Conservation (phyloP, 2,888 invertebrate species). For the Sympetrum striolatum region DNA sequence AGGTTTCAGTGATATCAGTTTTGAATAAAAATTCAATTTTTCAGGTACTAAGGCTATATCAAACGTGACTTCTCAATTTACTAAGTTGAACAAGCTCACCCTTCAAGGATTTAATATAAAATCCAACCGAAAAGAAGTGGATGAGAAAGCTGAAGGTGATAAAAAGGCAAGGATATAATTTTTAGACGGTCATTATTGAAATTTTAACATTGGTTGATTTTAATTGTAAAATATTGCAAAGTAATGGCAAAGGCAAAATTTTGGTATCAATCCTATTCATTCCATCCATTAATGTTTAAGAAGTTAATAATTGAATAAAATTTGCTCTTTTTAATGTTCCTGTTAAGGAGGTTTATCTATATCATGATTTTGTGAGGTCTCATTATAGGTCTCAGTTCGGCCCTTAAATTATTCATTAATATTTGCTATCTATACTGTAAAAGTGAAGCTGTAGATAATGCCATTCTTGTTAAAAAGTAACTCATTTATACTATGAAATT, state of each 20-base stretch:
- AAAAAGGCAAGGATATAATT: background rate
- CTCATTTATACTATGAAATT: too few species aligned
- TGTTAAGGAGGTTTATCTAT: too few species aligned
- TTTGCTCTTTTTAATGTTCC: too few species aligned
- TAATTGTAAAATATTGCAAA: background rate
- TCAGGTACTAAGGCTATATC: conserved; percentile 83
- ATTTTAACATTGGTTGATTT: background rate
- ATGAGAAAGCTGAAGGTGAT: background rate
- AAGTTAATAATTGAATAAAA: too few species aligned
- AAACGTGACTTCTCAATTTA: conserved; percentile 87
- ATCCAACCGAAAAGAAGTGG: background rate
- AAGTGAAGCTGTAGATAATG: too few species aligned
- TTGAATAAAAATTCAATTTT: conserved; percentile 48
- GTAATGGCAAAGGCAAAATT: background rate
- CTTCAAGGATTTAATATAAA: conserved; percentile 31
- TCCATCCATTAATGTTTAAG: too few species aligned
- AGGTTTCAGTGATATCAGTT: background rate
- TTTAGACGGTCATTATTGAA: background rate
- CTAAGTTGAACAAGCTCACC: conserved; percentile 75
- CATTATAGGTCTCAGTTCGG: too few species aligned
- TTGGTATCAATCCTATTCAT: too few species aligned
- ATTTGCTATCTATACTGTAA: too few species aligned
- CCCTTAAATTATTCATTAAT: too few species aligned
- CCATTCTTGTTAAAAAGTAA: too few species aligned
- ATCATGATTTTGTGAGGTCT: too few species aligned